Evolutionary conservation across 2,797 vertebrate species (phyloP), one percentile per base, ranked within the genome.

Genomic region (Neosalanx taihuensis): DNA sequence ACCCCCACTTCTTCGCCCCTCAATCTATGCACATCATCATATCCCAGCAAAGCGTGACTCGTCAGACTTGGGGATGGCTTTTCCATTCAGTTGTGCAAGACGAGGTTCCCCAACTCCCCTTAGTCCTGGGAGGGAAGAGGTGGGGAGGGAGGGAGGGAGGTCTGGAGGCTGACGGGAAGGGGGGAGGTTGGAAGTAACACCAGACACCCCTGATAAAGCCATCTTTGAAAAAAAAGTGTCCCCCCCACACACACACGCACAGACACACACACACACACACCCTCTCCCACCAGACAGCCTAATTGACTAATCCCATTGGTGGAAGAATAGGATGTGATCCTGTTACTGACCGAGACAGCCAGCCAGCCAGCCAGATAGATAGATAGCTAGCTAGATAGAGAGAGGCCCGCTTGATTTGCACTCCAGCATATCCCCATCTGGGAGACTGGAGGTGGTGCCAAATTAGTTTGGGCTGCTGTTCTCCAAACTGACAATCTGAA

Each of bases 261-360:
- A n/a, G n/a, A n/a, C n/a, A n/a, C 23, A 26, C 23, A 26, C 23
- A 26, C 23, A 26, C 23, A 26, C 23, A 26, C 23, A 26, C 23
- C 41, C 41, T 12, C 41, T 46, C 41, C 41, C 41, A 3, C 41
- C 41, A 46, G 41, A 46, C 41, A 46, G 71, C 76, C 71, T 72
- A 70, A 79, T 78, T 66, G 67, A 79, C 70, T 80, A 80, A 83
- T 84, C 80, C 77, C 81, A 68, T 73, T 69, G 75, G 80, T 71
- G 76, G 80, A 82, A 83, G 74, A 76, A 74, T 67, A 56, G 57
- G 74, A 78, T 81, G 72, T 78, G 77, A 78, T 83, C 82, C 74
- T 23, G 70, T 82, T 79, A 79, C 59, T 65, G 31, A 51, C 53
- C 35, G 64, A 69, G 67, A 69, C 74, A 72, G 77, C 15, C 23